Base-by-base conservation (phyloP, 1,140 invertebrate genomes). In the Drosophila bocki region DNA sequence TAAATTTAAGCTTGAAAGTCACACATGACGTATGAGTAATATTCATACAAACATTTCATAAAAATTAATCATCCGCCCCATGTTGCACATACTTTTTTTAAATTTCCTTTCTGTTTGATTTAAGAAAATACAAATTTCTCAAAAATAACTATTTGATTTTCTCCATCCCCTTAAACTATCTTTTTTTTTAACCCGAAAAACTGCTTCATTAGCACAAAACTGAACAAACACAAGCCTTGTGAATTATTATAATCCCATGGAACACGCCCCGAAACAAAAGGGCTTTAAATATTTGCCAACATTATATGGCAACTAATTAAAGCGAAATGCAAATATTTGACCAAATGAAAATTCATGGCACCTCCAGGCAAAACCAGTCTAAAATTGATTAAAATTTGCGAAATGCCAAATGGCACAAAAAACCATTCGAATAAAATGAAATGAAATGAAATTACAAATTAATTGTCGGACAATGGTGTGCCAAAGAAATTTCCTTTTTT, bases 251-350 rank as follows among this genome's bases (percentile, higher is more conserved):
- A 50, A 50, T 39, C 35, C 35, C 26, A 37, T 22, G 26, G 19
- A 37, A 22, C 4, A 17, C 35, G 26, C 32, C 5, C 60, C 1
- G 35, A 47, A 64, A 37, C 50, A 51, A n/a, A 41, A 11, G 19
- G 22, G 15, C 15, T 9, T 65, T 65, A 44, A 35, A 61, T 45
- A 62, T 65, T 65, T 62, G 57, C 29, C 15, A 61, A 81, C 57
- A 81, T 68, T 67, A 71, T 64, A 75, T 58, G 54, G 70, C 69
- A 75, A 79, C 75, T 86, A 86, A 86, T 85, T 86, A 72, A 82
- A 82, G 50, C 56, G 59, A 79, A 86, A 86, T 72, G 82, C 79
- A 82, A 86, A 86, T 79, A 82, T 86, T 87, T 81, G 56, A 71
- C 48, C 72, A 68, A 78, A 85, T 75, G 74, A 58, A 69, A 72